Conservation (phyloP, 2,888 invertebrate genomes). For the Acanthopleura granulata region DNA sequence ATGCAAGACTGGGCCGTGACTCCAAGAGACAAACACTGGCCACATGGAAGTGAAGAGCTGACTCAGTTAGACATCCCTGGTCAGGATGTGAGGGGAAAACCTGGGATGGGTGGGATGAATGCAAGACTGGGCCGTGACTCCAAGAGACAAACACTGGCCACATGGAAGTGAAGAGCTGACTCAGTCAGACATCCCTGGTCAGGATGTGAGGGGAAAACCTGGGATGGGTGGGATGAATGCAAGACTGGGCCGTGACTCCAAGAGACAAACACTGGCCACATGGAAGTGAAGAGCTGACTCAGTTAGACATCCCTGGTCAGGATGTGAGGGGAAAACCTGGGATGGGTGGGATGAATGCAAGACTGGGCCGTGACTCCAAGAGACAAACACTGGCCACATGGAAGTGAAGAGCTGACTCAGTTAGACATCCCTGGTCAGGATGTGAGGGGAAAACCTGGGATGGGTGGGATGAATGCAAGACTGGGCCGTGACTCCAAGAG, state of each 20-base stretch:
- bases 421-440: conserved; percentile 52
- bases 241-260: conserved; percentile 39
- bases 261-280: conserved; percentile 43
- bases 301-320: conserved; percentile 48
- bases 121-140: conserved; percentile 38
- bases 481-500: conserved; percentile 39
- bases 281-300: conserved; percentile 63
- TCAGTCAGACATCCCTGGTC: conserved; percentile 49
- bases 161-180: conserved; percentile 66
- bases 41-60: conserved; percentile 64
- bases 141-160: conserved; percentile 42
- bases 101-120: conserved; percentile 40
- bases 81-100: conserved; percentile 48
- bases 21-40: conserved; percentile 41
- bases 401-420: conserved; percentile 63
- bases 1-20: conserved; percentile 38
- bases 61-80: conserved; percentile 56
- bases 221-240: conserved; percentile 39
- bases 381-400: conserved; percentile 47
- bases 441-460: conserved; percentile 46
- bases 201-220: conserved; percentile 48
- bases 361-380: conserved; percentile 40
- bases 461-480: conserved; percentile 34
- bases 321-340: conserved; percentile 51
- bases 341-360: conserved; percentile 33